A percentile compares a stretch with the other conserved stretches of the same genome.
Evolutionary conservation across 2,888 invertebrate species (phyloP).

Genomic region (Lysandra bellargus): DNA sequence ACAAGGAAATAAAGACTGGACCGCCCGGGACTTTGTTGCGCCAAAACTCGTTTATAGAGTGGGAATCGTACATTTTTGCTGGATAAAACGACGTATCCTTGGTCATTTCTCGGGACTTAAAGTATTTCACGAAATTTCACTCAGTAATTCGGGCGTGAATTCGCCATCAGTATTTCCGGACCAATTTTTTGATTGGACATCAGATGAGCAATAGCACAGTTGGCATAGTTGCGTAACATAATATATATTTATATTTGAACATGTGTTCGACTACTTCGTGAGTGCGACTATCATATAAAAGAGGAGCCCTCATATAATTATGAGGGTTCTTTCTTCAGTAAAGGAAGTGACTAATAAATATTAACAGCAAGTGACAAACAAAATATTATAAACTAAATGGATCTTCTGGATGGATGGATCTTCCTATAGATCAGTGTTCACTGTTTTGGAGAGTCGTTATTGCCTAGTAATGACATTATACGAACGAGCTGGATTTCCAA

Average conservation of each 20-base stretch:
- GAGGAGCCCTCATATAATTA: background rate
- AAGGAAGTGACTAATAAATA: background rate
- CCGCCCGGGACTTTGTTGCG: too few relatives aligned
- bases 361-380: background rate
- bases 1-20: too few relatives aligned
- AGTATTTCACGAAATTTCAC: too few relatives aligned
- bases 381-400: background rate
- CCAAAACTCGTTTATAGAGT: too few relatives aligned
- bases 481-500: background rate
- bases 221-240: background rate
- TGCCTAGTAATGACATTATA: slow-evolving; percentile 5
- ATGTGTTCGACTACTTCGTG: background rate
- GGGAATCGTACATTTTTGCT: too few relatives aligned
- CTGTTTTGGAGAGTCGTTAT: background rate
- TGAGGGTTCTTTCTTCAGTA: too few relatives aligned
- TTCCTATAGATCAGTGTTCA: background rate
- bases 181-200: background rate
- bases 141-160: too few relatives aligned
- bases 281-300: background rate
- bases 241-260: background rate
- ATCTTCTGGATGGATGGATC: background rate
- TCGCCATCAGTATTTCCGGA: too few relatives aligned
- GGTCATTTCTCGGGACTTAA: too few relatives aligned
- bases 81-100: too few relatives aligned
- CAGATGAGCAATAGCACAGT: background rate